Conservation (phyloP, 1,140 invertebrate species). For the Trichonephila clavipes region DNA sequence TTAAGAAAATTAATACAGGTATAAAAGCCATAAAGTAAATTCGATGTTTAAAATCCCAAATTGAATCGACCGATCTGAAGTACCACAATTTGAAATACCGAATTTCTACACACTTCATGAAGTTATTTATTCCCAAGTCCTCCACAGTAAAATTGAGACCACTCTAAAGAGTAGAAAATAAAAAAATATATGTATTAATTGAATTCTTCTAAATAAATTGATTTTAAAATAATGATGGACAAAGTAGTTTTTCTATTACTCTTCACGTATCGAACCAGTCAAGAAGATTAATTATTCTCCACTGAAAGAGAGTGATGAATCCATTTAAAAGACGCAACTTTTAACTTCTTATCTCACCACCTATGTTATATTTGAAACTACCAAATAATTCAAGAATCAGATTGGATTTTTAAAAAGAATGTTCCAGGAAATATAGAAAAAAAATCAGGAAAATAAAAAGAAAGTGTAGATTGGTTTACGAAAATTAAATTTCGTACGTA, state of each 20-base stretch:
- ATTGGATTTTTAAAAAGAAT: background rate
- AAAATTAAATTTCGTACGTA: too few relatives aligned
- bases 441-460: too few relatives aligned
- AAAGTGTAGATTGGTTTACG: too few relatives aligned
- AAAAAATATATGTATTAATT: background rate
- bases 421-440: too few relatives aligned
- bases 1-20: too few relatives aligned
- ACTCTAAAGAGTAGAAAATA: background rate
- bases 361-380: background rate
- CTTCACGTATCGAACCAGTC: slow-evolving; percentile 50
- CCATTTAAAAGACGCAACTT: slow-evolving; percentile 5
- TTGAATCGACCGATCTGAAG: too few relatives aligned
- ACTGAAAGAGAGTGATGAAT: slow-evolving; percentile 1
- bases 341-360: background rate
- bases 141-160: background rate
- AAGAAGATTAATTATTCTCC: slow-evolving; percentile 56
- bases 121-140: background rate
- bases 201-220: slow-evolving; percentile 43
- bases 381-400: background rate
- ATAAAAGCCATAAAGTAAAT: background rate
- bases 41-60: background rate
- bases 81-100: background rate
- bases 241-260: slow-evolving; percentile 14
- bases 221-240: slow-evolving; percentile 47
- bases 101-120: background rate